These are phyloP conservation scores for Mnemiopsis leidyi DNA, from an alignment of 37 sponge, comb jelly and placozoan genomes.

Conservation along the genomic window DNA sequence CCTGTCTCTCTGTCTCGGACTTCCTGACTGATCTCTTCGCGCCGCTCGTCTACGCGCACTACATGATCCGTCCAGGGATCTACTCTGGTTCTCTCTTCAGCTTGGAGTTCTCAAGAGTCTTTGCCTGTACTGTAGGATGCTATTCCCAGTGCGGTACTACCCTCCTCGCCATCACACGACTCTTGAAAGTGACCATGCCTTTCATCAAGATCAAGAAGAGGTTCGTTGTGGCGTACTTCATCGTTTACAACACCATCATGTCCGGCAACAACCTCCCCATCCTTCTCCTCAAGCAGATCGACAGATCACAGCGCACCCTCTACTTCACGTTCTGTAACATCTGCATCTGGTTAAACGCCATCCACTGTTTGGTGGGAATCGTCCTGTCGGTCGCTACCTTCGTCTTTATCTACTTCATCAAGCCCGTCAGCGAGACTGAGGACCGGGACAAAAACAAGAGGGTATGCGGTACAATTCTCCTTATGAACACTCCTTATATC, in stretches of 20 bases:
- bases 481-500: neutral
- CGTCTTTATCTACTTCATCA: neutral
- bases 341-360: constrained; percentile 24
- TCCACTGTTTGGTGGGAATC: neutral
- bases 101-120: neutral
- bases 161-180: neutral
- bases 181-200: neutral
- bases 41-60: neutral
- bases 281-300: neutral
- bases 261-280: neutral
- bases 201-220: neutral
- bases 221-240: neutral
- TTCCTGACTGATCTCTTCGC: neutral
- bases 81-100: neutral
- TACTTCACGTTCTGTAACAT: neutral
- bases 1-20: neutral
- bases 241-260: neutral
- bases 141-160: constrained; percentile 9
- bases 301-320: neutral
- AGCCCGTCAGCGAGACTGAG: neutral
- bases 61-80: neutral
- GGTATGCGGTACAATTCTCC: neutral
- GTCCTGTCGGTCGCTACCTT: neutral
- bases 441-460: neutral
- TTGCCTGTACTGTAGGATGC: neutral